Evolutionary conservation across 2,888 invertebrate species (phyloP).

Genomic region (Chaitophorus viminalis): DNA sequence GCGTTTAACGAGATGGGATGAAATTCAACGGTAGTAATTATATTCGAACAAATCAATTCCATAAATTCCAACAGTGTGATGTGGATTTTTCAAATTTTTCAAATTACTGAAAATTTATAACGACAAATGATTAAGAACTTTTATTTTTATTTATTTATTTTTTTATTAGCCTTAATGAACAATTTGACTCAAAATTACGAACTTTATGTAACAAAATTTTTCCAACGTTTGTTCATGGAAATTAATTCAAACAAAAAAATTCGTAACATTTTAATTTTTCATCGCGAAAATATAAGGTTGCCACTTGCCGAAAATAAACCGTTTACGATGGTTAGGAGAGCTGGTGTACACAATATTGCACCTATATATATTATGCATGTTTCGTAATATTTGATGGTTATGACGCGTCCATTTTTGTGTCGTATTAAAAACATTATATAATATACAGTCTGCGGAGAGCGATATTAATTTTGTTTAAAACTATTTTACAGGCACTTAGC

Average conservation of each 20-base stretch:
- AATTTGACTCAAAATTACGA: too few species aligned
- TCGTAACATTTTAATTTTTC: neutral
- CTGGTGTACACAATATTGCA: neutral
- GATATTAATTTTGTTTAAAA: constrained; percentile 27
- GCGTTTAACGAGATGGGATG: too few species aligned
- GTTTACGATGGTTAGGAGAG: neutral
- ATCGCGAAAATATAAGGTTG: neutral
- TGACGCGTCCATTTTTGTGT: neutral
- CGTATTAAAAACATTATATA: constrained; percentile 1
- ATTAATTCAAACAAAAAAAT: neutral
- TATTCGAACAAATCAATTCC: too few species aligned
- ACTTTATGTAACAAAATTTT: neutral
- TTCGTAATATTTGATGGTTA: neutral
- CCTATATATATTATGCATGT: neutral
- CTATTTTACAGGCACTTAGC: constrained; percentile 28
- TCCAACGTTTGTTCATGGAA: neutral
- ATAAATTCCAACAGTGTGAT: too few species aligned
- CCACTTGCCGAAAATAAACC: neutral
- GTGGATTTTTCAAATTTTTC: too few species aligned
- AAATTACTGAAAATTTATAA: too few species aligned
- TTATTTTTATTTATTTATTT: too few species aligned
- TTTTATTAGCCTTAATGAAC: too few species aligned
- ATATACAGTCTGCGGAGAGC: neutral
- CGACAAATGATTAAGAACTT: too few species aligned
- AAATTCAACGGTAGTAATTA: too few species aligned